Evolutionary conservation across 2,888 invertebrate genomes (phyloP).

Genomic region (Auanema freiburgensis): DNA sequence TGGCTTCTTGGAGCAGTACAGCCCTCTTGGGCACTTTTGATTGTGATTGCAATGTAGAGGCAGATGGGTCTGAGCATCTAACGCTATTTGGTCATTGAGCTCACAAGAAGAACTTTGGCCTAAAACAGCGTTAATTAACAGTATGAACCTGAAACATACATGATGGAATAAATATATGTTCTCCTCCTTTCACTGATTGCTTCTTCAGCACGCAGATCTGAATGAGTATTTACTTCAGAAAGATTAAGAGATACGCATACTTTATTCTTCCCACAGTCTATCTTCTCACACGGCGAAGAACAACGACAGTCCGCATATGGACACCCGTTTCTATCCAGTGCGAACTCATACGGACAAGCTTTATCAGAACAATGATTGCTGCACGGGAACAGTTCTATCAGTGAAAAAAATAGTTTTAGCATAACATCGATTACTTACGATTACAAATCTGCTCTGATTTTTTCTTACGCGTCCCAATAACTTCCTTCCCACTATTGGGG

Average conservation of each 20-base stretch:
- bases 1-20: conserved; percentile 49
- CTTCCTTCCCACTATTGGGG: conserved; percentile 45
- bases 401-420: too few species aligned
- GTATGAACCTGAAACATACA: too few species aligned
- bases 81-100: conserved; percentile 31
- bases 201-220: too few species aligned
- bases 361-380: conserved; percentile 23
- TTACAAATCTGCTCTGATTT: conserved; percentile 15
- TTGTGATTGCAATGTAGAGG: too few species aligned
- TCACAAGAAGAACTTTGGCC: conserved; percentile 41
- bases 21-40: not conserved
- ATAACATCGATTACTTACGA: not conserved
- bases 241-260: conserved; percentile 4
- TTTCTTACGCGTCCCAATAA: conserved; percentile 46
- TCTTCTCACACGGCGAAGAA: conserved; percentile 36
- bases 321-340: conserved; percentile 38
- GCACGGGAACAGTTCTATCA: too few species aligned
- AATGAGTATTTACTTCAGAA: not conserved
- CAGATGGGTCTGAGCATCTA: conserved; percentile 27
- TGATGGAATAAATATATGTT: too few species aligned
- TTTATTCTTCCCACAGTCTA: conserved; percentile 28
- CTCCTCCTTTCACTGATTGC: too few species aligned
- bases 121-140: not conserved
- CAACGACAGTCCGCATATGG: conserved; percentile 38
- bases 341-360: conserved; percentile 34